phyloP scores from a whole-genome alignment of 2,113 vertebrate genomes.

The Microcebus jonahi region DNA sequence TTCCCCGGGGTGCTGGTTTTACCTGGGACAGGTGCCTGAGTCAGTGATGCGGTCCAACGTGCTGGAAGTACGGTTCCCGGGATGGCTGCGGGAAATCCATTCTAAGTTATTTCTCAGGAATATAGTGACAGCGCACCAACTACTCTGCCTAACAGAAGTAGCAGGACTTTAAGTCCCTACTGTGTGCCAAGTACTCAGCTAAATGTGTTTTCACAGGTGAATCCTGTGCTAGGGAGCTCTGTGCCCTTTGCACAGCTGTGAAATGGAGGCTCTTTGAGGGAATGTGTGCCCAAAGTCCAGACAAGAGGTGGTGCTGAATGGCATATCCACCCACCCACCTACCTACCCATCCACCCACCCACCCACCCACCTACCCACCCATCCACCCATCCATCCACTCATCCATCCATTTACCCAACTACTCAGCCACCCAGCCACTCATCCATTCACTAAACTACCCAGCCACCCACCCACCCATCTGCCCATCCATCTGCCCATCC shows the following conservation, averaged over 20 bases:
- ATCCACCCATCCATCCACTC: not conserved
- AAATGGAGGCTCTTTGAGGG: not conserved
- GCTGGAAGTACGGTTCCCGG: too few species aligned
- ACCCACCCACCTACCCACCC: not conserved
- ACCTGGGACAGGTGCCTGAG: not conserved
- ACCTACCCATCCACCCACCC: not conserved
- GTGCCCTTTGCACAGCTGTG: not conserved
- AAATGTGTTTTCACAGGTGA: not conserved
- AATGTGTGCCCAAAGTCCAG: not conserved
- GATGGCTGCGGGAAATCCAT: too few species aligned
- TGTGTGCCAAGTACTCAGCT: not conserved
- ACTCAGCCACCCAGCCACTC: not conserved
- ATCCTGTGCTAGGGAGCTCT: not conserved
- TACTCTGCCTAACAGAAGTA: not conserved
- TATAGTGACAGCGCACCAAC: accelerated
- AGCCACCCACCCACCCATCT: not conserved
- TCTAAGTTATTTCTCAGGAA: not conserved
- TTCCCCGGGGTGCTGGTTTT: not conserved
- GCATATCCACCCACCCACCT: too few species aligned
- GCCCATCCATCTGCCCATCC: not conserved
- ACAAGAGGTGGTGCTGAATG: not conserved
- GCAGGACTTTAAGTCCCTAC: not conserved
- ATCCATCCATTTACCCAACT: not conserved
- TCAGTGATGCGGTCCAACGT: accelerated
- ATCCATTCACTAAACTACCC: accelerated